Percentiles rank a stretch among this genome's conserved stretches.
Conservation (phyloP, 2,113 vertebrate genomes). For the Melanotaenia duboulayi region DNA sequence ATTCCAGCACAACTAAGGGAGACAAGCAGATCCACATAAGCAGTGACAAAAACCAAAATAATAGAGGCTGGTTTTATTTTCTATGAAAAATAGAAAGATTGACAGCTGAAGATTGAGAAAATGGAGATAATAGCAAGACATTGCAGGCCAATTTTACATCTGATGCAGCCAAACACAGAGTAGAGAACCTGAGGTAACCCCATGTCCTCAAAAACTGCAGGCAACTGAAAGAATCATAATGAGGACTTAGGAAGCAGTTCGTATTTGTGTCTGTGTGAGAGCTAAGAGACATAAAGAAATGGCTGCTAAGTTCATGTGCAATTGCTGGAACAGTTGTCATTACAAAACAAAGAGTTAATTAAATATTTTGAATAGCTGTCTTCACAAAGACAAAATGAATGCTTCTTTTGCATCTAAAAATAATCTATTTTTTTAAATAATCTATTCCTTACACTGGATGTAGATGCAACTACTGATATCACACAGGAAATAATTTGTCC, state of each 20-base stretch:
- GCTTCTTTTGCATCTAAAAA: neutral
- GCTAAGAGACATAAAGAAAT: slow-evolving; percentile 6
- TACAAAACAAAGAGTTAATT: slow-evolving; percentile 7
- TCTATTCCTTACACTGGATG: neutral
- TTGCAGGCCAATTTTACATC: slow-evolving; percentile 33
- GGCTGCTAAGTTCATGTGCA: neutral
- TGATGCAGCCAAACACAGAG: slow-evolving; percentile 33
- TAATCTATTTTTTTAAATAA: too few species aligned
- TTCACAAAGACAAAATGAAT: neutral
- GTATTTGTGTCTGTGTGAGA: slow-evolving; percentile 17
- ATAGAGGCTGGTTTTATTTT: neutral
- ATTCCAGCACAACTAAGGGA: neutral
- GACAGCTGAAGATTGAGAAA: neutral
- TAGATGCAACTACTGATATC: neutral
- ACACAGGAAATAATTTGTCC: neutral
- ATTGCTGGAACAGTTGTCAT: neutral
- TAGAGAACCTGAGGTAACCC: slow-evolving; percentile 25
- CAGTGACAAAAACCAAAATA: neutral
- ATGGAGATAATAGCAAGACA: slow-evolving; percentile 4
- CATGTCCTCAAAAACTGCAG: slow-evolving; percentile 29
- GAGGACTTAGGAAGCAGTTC: slow-evolving; percentile 8
- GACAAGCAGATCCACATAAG: neutral
- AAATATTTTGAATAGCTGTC: neutral
- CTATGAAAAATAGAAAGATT: slow-evolving; percentile 4
- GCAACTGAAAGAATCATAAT: slow-evolving; percentile 10